Evolutionary conservation across 2,113 vertebrate species (phyloP).

Genomic region (Phalacrocorax carbo): DNA sequence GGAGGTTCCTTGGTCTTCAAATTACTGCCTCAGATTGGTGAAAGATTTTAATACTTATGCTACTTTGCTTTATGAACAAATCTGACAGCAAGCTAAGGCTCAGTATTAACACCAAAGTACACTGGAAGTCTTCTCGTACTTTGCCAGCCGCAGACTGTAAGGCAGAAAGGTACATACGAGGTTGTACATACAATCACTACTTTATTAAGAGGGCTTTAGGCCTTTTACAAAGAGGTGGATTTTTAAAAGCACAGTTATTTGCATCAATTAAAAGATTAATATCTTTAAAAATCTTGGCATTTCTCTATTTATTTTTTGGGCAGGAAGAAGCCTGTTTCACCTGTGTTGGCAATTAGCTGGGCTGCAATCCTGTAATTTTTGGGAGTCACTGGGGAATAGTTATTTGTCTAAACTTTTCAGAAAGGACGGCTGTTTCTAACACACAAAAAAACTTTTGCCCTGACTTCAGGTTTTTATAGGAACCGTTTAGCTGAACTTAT

Average conservation of each 20-base stretch:
- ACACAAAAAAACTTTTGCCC: not conserved
- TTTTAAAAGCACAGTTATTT: not conserved
- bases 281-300: not conserved
- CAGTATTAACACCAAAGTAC: not conserved
- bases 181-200: not conserved
- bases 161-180: fast-evolving
- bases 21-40: not conserved
- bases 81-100: not conserved
- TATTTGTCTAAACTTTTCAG: not conserved
- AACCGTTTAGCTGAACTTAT: not conserved
- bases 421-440: not conserved
- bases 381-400: not conserved
- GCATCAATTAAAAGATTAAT: not conserved
- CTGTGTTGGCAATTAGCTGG: not conserved
- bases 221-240: not conserved
- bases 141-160: not conserved
- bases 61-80: not conserved
- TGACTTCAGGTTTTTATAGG: not conserved
- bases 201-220: too few relatives aligned
- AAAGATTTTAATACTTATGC: not conserved
- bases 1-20: not conserved
- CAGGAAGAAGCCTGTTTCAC: not conserved
- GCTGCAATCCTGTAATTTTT: not conserved
- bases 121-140: not conserved
- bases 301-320: not conserved